Base-by-base conservation (phyloP, 2,888 invertebrate genomes). In the Anthophora plumipes region DNA sequence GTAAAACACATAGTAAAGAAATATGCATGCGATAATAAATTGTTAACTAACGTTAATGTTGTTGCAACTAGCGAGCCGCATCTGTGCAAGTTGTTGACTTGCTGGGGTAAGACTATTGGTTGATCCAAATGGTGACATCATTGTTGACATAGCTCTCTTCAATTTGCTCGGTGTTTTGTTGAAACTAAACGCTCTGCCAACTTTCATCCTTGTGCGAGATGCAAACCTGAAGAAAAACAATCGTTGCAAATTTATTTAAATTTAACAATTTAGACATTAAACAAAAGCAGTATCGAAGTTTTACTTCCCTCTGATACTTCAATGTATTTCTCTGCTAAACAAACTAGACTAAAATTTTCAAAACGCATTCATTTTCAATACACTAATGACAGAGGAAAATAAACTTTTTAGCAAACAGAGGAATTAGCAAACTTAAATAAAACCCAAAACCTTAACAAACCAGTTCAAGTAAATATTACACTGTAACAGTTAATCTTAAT, bases 151-250 rank as follows among this genome's bases (percentile, higher is more conserved):
- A 43, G 98, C 98, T 76, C 98, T 95, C 94, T 98, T 98, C 90
- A 99, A 94, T 93, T 98, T 98, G 85, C 97, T 97, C 66, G 99
- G 98, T 41, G 99, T 98, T 94, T 98, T 98, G 94, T 98, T 98
- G 94, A 99, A 98, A 85, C 98, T 98, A 92, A 99, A 97, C 86
- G 98, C 98, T 88, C 99, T 96, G 69, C 98, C 98, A 88, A 99
- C 98, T 95, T 97, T 97, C 92, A 97, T 95, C 90, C 97, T 95
- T 72, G 97, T 97, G 90, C 97, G 95, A 81, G 97, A 96, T 55
- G 97, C 97, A 93, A 97, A 96, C 89, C 94, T 94, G 89, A 41
- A 89, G 87, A 77, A 79, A 82, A 84, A 71, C 57, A 54, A 31
- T 77, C 11, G 22, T 76, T 72, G 54, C 54, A 76, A 55, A 55